These are phyloP conservation scores for Petromus typicus DNA, from an alignment of 2,113 vertebrate species.

Conservation along the genomic window DNA sequence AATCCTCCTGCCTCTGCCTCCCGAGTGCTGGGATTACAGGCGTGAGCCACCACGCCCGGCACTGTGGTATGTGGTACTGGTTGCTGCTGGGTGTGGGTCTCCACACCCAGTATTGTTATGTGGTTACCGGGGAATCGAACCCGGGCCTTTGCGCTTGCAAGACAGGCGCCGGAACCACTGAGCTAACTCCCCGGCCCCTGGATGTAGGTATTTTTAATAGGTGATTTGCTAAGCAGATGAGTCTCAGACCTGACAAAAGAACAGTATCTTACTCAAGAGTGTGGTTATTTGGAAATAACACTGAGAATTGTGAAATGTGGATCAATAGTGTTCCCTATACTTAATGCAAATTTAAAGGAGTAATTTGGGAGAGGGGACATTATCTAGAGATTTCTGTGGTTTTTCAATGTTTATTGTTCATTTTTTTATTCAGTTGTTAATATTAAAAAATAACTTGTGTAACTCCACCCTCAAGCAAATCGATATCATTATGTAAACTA, in stretches of 20 bases:
- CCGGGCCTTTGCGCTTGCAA: too few species aligned
- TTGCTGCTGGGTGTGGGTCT: too few species aligned
- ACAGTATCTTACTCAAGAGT: not conserved
- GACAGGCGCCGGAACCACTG: too few species aligned
- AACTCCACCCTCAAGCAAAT: slow-evolving; percentile 55
- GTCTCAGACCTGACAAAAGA: slow-evolving; percentile 20
- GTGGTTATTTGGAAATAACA: slow-evolving; percentile 17
- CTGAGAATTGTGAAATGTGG: not conserved
- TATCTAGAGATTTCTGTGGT: slow-evolving; percentile 1
- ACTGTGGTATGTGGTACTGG: too few species aligned
- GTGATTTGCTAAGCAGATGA: not conserved
- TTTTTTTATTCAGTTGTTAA: not conserved
- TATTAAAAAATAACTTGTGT: slow-evolving; percentile 17
- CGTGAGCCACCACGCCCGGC: too few species aligned
- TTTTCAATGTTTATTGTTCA: slow-evolving; percentile 19
- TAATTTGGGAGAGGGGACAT: not conserved
- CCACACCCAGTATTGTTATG: too few species aligned
- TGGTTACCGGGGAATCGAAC: too few species aligned
- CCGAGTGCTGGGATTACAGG: too few species aligned
- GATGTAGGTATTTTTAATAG: slow-evolving; percentile 53
- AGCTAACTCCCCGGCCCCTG: too few species aligned
- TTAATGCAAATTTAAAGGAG: slow-evolving; percentile 58
- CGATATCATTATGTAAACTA: slow-evolving; percentile 25
- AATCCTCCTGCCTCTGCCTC: too few species aligned
- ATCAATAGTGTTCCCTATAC: slow-evolving; percentile 7